Base-by-base conservation (phyloP, 2,113 vertebrate species). In the Clarias batrachus region DNA sequence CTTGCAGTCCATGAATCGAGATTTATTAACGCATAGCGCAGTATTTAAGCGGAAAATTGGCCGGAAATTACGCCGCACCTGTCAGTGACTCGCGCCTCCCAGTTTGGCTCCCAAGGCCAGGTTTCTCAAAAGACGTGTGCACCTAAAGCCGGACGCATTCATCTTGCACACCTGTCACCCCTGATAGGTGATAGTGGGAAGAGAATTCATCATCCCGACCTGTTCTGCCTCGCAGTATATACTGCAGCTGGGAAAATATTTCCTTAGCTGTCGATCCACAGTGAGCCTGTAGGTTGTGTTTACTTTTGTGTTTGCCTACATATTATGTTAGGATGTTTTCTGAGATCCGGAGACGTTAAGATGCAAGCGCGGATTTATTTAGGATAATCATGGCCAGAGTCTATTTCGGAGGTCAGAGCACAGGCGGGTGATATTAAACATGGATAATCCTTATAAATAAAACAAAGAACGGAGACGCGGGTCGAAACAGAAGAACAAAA, bases 11-110 rank as follows among this genome's bases (percentile, higher is more conserved):
- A 89, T 88, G 90, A 91, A 83, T 92, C 86, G 89, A 81, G 91
- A 94, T 94, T 93, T 94, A 95, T 94, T 90, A 93, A 95, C 90
- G 89, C 86, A 82, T 87, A 90, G 92, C 88, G 87, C 91, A 91
- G 92, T 93, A 91, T 91, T 93, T 94, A 91, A 92, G 91, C 86
- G 70, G 90, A 91, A 92, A 94, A 92, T 92, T 93, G 92, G 93
- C 91, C 90, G 86, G 88, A 91, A 90, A 81, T 92, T 89, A 91
- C 86, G 80, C 73, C 86, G 83, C 88, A 92, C 92, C 92, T 90
- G 91, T 90, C 91, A 90, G 91, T 91, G 91, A 93, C 89, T 92
- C 89, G 84, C 78, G 90, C 89, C 89, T 91, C 90, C 92, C 89
- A 87, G 88, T 91, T 89, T 92, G 92, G 92, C 92, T 92, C 90